Base-by-base conservation (phyloP, 2,113 vertebrate genomes). In the Orcinus orca region DNA sequence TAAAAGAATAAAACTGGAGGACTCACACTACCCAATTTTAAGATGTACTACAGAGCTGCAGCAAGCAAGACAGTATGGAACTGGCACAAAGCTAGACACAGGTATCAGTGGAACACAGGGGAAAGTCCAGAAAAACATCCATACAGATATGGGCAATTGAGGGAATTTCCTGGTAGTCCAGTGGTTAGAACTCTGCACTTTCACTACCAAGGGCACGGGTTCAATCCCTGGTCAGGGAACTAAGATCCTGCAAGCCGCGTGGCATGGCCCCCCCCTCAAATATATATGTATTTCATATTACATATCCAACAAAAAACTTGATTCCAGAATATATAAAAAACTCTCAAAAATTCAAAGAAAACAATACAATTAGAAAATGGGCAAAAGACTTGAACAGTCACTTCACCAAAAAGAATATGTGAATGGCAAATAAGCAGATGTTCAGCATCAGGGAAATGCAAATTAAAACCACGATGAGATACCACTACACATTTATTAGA, bases 401-500 rank as follows among this genome's bases (percentile, higher is more conserved):
- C 68, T 91, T 88, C 41, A 36, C 50, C 71, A 89, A 89, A 84
- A 50, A 79, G 77, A 12, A 67, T 47, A 93, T 80, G 12, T 71
- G 55, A 83, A 88, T 84, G 36, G 31, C 93, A 79, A 94, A 60
- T 15, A 96, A 63, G 65, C n/a, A 68, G 18, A 77, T 83, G 33
- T 60, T 82, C 83, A 87, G 68, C 81, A 81, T 87, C 36, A 90
- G 74, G 47, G 3, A 87, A 86, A 94, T 7, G 6, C 44, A 92
- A 96, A 88, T 55, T 88, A 76, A 95, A 92, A 95, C 41, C 36
- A 62, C 29, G 63, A 41, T 82, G 47, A 74, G 31, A 86, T 74
- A 86, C 36, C 12, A 76, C 41, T 83, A 77, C 17, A 77, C 41
- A 53, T 70, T 83, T 70, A 79, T 77, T 92, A 68, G 47, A 91